Percentiles rank a stretch among this genome's conserved stretches.
Conservation (phyloP, 2,888 invertebrate genomes). For the Crocallis elinguaria region DNA sequence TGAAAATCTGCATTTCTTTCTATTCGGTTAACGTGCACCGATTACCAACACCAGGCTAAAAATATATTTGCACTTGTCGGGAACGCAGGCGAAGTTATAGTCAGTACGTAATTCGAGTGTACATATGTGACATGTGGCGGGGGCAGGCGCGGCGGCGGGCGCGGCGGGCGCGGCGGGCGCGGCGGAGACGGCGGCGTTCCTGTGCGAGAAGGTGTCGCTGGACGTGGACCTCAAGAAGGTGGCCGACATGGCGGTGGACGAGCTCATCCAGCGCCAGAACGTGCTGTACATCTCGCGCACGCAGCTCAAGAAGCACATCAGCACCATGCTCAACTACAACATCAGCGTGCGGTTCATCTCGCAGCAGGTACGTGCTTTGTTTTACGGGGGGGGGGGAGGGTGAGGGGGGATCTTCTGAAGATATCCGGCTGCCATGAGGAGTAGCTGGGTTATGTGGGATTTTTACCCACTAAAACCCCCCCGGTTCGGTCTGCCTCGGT, state of each 20-base stretch:
- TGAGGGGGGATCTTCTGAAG: too few species aligned
- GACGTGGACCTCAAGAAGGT: slow-evolving; percentile 96
- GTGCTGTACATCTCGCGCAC: slow-evolving; percentile 94
- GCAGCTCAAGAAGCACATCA: slow-evolving; percentile 95
- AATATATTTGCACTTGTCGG: too few species aligned
- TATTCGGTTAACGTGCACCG: too few species aligned
- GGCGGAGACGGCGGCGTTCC: slow-evolving; percentile 93
- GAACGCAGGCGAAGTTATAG: too few species aligned
- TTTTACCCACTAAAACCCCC: too few species aligned
- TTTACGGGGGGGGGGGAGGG: too few species aligned
- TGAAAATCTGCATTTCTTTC: too few species aligned
- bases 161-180: slow-evolving; percentile 79
- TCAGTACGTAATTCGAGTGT: neutral
- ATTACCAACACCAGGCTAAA: too few species aligned
- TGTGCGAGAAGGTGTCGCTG: slow-evolving; percentile 95
- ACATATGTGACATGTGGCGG: neutral
- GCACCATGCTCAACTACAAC: slow-evolving; percentile 95
- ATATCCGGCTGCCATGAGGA: too few species aligned
- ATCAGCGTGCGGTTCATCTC: slow-evolving; percentile 95
- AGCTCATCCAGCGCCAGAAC: slow-evolving; percentile 92
- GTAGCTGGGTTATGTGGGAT: too few species aligned
- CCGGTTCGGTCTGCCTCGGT: too few species aligned
- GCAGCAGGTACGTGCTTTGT: slow-evolving; percentile 87
- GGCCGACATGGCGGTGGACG: slow-evolving; percentile 94
- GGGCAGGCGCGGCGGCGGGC: slow-evolving; percentile 60